A percentile compares a stretch with the other conserved stretches of the same genome.
These are phyloP conservation scores for Pseudorhombus dupliciocellatus DNA, from an alignment of 2,113 vertebrate species.

Conservation along the genomic window DNA sequence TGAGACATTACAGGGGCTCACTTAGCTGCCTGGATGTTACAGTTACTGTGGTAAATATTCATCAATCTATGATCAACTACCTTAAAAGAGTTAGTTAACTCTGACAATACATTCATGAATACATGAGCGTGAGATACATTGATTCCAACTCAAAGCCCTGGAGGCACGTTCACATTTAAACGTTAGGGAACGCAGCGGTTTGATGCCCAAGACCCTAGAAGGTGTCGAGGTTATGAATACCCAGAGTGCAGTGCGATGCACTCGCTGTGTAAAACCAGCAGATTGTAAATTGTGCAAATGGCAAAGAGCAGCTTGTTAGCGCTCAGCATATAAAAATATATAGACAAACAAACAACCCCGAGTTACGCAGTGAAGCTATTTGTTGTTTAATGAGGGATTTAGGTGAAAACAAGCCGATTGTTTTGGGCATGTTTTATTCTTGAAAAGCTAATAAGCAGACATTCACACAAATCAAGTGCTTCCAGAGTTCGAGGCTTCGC, in stretches of 20 bases:
- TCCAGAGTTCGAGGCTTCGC: too few relatives aligned
- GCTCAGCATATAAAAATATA: background rate
- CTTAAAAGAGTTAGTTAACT: too few relatives aligned
- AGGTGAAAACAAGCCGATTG: too few relatives aligned
- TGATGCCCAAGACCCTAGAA: conserved; percentile 12
- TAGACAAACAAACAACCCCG: too few relatives aligned
- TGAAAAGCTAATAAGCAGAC: too few relatives aligned
- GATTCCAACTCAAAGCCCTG: conserved; percentile 9
- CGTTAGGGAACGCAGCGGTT: background rate
- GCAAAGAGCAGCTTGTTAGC: background rate
- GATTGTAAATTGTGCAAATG: background rate
- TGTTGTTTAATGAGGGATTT: too few relatives aligned
- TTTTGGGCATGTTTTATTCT: too few relatives aligned
- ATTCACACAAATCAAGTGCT: too few relatives aligned
- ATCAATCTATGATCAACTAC: too few relatives aligned
- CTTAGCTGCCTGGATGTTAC: background rate
- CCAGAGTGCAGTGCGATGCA: background rate
- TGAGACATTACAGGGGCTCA: background rate
- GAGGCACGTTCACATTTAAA: conserved; percentile 20
- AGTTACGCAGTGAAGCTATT: too few relatives aligned
- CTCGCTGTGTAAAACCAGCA: background rate
- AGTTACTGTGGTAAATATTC: background rate
- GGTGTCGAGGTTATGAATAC: background rate
- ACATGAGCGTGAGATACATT: too few relatives aligned
- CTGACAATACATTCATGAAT: too few relatives aligned